Conservation (phyloP, 2,113 vertebrate genomes). For the Monarcha castaneiventris region DNA sequence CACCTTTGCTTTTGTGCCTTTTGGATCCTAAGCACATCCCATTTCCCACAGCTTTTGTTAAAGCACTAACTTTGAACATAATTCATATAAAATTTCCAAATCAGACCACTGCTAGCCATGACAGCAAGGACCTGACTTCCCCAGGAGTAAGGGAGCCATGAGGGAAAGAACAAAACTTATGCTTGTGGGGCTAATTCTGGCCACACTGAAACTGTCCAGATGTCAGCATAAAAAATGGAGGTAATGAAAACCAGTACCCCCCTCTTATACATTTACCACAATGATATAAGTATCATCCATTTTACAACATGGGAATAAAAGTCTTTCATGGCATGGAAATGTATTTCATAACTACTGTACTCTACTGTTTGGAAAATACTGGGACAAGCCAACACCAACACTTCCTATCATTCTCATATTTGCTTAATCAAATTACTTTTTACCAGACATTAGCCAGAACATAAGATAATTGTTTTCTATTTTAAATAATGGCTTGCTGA, state of each 20-base stretch:
- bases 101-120: not conserved
- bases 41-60: not conserved
- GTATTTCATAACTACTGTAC: conserved; percentile 32
- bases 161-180: not conserved
- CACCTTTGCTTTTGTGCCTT: not conserved
- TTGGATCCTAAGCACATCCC: not conserved
- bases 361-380: conserved; percentile 43
- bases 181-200: not conserved
- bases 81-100: not conserved
- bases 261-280: not conserved
- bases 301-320: not conserved
- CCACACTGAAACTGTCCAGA: not conserved
- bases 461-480: conserved; percentile 60
- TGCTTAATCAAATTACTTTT: conserved; percentile 60
- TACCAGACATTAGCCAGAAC: conserved; percentile 52
- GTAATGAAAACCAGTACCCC: not conserved
- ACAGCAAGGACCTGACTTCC: not conserved
- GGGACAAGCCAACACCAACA: conserved; percentile 53
- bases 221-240: not conserved
- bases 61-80: not conserved
- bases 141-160: not conserved
- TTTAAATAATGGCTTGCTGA: conserved; percentile 55
- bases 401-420: conserved; percentile 49
- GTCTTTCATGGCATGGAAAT: conserved; percentile 20
- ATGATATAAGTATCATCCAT: not conserved